Conservation (phyloP, 1,140 invertebrate genomes). For the Drosophila lowei region DNA sequence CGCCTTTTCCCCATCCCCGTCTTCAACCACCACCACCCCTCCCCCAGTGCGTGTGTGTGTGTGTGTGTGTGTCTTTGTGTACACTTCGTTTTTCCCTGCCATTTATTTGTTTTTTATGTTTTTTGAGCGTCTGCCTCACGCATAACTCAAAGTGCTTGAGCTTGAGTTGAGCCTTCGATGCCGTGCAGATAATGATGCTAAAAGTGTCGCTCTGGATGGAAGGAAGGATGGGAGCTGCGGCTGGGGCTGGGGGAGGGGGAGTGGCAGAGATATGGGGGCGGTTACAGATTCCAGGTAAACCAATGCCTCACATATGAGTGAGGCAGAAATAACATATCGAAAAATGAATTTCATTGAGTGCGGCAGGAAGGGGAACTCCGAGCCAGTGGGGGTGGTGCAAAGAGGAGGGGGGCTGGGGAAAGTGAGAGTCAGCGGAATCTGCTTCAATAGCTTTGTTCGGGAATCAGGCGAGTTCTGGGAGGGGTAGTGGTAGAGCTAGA, state of each 20-base stretch:
- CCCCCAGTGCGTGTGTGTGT: not conserved
- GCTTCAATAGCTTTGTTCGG: slow-evolving; percentile 54
- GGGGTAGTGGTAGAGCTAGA: slow-evolving; percentile 10
- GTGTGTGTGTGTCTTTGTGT: slow-evolving; percentile 29
- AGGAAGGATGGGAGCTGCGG: slow-evolving; percentile 6
- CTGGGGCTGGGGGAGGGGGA: no score
- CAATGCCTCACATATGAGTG: slow-evolving; percentile 44
- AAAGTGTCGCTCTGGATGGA: slow-evolving; percentile 61
- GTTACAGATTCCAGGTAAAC: slow-evolving; percentile 58
- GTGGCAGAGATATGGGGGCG: not conserved
- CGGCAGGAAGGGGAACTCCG: slow-evolving; percentile 10
- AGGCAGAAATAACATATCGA: slow-evolving; percentile 75
- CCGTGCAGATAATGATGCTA: slow-evolving; percentile 77
- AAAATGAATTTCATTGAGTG: slow-evolving; percentile 76
- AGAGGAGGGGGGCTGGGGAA: slow-evolving; percentile 2
- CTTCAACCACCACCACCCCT: not conserved
- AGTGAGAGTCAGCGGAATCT: slow-evolving; percentile 77
- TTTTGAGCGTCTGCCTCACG: slow-evolving; percentile 69
- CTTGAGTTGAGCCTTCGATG: slow-evolving; percentile 46
- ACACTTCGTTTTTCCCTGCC: slow-evolving; percentile 61
- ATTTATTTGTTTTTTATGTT: slow-evolving; percentile 78
- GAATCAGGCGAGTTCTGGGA: not conserved
- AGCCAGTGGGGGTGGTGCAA: slow-evolving; percentile 2
- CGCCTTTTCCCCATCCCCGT: slow-evolving; percentile 1
- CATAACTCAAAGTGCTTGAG: slow-evolving; percentile 78